These are phyloP conservation scores for Steinernema khuongi DNA, from an alignment of 1,140 invertebrate genomes.

Conservation along the genomic window DNA sequence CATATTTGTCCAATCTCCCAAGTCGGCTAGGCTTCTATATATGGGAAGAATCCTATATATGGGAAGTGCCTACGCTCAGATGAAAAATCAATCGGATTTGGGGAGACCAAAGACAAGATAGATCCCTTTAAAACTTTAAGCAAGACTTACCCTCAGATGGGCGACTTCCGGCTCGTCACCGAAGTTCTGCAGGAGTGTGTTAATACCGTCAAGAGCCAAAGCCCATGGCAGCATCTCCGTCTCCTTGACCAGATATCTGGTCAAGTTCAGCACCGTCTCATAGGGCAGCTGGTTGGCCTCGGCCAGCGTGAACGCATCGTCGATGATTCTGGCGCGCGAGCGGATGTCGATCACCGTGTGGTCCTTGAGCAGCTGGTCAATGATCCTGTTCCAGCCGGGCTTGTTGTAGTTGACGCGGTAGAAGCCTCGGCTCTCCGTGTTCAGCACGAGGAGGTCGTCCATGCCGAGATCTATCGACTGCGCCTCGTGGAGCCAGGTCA, in stretches of 20 bases:
- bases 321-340: constrained; percentile 47
- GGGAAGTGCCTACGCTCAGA: no score
- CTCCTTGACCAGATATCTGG: constrained; percentile 42
- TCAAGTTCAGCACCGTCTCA: constrained; percentile 44
- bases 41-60: no score
- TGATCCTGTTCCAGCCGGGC: constrained; percentile 40
- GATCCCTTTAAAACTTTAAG: no score
- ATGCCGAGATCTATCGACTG: constrained; percentile 1
- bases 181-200: constrained; percentile 44
- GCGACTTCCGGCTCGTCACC: constrained; percentile 47
- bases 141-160: constrained; percentile 17
- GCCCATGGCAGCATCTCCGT: constrained; percentile 48
- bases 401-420: constrained; percentile 40
- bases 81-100: no score
- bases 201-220: constrained; percentile 42
- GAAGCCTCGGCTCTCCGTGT: constrained; percentile 28
- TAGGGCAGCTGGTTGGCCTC: constrained; percentile 46
- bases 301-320: constrained; percentile 48
- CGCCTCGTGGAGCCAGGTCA: constrained; percentile 32
- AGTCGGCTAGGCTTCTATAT: no score
- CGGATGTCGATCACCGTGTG: constrained; percentile 31
- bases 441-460: constrained; percentile 28
- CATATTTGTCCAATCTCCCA: no score
- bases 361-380: constrained; percentile 40
- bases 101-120: no score